Conservation (phyloP, 2,113 vertebrate species). For the Amblyornis subalaris region DNA sequence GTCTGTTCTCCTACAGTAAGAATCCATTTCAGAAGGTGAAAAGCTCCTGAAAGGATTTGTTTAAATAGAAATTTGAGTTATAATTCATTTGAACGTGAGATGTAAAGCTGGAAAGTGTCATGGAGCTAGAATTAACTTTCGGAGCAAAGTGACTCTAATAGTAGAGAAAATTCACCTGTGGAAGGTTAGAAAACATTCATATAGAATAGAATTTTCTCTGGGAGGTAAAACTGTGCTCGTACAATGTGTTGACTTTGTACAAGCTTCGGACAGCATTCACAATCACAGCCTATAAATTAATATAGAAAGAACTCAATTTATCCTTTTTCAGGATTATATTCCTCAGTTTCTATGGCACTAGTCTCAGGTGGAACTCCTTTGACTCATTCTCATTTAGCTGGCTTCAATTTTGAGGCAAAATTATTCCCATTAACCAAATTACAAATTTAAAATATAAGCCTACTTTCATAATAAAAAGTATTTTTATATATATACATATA, state of each 20-base stretch:
- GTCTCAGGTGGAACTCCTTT: background rate
- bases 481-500: background rate
- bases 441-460: background rate
- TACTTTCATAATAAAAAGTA: background rate
- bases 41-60: background rate
- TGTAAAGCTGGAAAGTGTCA: background rate
- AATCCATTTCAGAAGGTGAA: background rate
- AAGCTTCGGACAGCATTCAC: background rate
- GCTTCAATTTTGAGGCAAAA: background rate
- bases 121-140: background rate
- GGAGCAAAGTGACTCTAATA: background rate
- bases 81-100: background rate
- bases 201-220: background rate
- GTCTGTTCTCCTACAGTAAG: background rate
- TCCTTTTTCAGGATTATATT: background rate
- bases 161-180: background rate
- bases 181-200: background rate
- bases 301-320: background rate
- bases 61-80: background rate
- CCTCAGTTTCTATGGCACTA: background rate
- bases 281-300: background rate
- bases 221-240: background rate
- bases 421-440: background rate
- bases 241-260: background rate
- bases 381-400: background rate